These are phyloP conservation scores for Aphidius colemani DNA, from an alignment of 2,888 invertebrate genomes.

Conservation along the genomic window DNA sequence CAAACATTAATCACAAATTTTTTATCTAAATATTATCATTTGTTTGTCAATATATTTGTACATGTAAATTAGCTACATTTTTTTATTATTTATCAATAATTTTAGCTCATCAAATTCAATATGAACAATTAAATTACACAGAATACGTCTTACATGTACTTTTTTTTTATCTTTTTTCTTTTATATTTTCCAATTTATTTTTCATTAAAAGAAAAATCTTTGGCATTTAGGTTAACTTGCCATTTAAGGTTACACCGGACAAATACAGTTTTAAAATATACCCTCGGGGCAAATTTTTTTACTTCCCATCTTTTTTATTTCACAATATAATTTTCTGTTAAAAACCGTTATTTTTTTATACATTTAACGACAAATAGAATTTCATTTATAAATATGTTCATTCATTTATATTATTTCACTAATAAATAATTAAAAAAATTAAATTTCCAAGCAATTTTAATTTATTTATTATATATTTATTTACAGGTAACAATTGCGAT, in stretches of 20 bases:
- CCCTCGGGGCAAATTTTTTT: constrained; percentile 30
- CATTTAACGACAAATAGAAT: background rate
- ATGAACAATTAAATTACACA: too few species aligned
- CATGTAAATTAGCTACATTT: background rate
- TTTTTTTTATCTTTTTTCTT: too few species aligned
- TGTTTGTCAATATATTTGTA: constrained; percentile 5
- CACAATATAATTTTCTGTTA: constrained; percentile 11
- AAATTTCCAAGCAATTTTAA: too few species aligned
- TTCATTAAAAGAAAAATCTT: background rate
- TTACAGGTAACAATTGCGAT: constrained; percentile 41
- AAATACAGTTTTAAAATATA: constrained; percentile 21
- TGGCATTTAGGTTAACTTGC: constrained; percentile 26
- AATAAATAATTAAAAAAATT: background rate
- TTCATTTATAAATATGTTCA: background rate
- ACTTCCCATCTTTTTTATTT: constrained; percentile 26
- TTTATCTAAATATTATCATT: constrained; percentile 6
- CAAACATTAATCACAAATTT: constrained; percentile 2
- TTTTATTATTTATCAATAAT: too few species aligned
- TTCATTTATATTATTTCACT: background rate
- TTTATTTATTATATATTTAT: too few species aligned
- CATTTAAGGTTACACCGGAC: constrained; percentile 25
- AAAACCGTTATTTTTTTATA: constrained; percentile 5
- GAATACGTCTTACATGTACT: too few species aligned
- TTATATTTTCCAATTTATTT: background rate
- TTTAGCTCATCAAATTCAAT: too few species aligned